Conservation (phyloP, 2,797 vertebrate genomes). For the Lagodon rhomboides region DNA sequence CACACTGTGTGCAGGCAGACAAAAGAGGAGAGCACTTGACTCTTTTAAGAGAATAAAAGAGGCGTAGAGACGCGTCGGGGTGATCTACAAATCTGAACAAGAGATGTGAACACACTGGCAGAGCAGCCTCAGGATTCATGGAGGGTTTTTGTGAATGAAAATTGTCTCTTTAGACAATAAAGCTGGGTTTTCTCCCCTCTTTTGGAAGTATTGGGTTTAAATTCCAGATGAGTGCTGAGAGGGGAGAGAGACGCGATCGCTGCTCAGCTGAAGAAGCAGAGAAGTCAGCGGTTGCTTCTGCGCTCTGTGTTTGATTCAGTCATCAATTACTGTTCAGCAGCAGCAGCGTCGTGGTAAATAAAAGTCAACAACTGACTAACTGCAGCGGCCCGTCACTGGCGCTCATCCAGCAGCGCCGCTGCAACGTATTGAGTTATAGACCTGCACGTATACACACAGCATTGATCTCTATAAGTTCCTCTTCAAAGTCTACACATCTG, state of each 20-base stretch:
- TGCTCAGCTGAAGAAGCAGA: constrained; percentile 48
- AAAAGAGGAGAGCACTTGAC: constrained; percentile 50
- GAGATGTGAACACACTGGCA: constrained; percentile 45
- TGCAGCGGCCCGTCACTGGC: constrained; percentile 54
- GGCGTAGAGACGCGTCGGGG: constrained; percentile 4
- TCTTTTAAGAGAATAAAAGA: constrained; percentile 58
- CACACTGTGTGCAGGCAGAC: constrained; percentile 27
- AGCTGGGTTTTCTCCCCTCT: not conserved
- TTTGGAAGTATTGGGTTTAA: constrained; percentile 61
- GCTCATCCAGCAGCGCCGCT: constrained; percentile 43
- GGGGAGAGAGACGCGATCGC: constrained; percentile 32
- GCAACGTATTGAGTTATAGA: constrained; percentile 67
- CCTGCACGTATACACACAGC: constrained; percentile 52
- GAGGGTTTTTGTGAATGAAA: constrained; percentile 64
- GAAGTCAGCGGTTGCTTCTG: constrained; percentile 61
- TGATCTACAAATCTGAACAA: constrained; percentile 43
- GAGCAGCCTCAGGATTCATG: constrained; percentile 48
- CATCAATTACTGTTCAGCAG: constrained; percentile 65
- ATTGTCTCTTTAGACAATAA: constrained; percentile 61
- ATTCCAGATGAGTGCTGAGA: constrained; percentile 55
- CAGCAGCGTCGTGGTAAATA: constrained; percentile 67
- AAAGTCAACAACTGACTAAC: constrained; percentile 72
- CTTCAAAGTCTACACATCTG: constrained; percentile 71
- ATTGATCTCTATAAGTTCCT: constrained; percentile 71
- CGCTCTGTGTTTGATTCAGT: constrained; percentile 65